A percentile compares a stretch with the other conserved stretches of the same genome.
Evolutionary conservation across 2,797 vertebrate genomes (phyloP).

Genomic region (Myotis myotis): DNA sequence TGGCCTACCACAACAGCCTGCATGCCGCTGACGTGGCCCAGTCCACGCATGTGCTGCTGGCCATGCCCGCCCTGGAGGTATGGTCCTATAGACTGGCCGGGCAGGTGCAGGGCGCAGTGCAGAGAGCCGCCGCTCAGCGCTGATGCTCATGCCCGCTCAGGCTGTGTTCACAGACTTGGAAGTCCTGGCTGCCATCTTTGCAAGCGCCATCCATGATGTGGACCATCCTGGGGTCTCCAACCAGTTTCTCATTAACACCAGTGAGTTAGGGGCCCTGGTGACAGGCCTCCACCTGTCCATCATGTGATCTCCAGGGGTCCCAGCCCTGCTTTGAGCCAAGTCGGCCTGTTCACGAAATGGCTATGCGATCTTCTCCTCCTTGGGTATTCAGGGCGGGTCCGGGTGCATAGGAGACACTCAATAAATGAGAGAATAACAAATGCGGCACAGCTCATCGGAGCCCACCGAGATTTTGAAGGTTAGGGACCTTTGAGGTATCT

Average conservation of each 20-base stretch:
- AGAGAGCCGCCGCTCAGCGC: not conserved
- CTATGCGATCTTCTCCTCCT: not conserved
- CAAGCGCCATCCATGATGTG: conserved; percentile 95
- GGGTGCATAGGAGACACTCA: not conserved
- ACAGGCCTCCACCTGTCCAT: not conserved
- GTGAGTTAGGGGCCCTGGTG: conserved; percentile 80
- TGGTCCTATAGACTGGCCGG: fast-evolving
- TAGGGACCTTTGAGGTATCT: not conserved
- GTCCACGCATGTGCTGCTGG: conserved; percentile 94
- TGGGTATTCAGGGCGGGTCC: not conserved
- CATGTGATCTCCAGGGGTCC: not conserved
- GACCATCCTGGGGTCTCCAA: conserved; percentile 96
- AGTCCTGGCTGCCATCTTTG: conserved; percentile 94
- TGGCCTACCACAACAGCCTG: conserved; percentile 96
- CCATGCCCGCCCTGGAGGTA: conserved; percentile 93
- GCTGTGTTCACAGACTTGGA: conserved; percentile 96
- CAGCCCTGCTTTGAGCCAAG: not conserved
- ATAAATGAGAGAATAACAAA: not conserved
- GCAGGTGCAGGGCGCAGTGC: not conserved
- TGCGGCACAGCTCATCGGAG: not conserved
- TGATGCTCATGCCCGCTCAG: conserved; percentile 74
- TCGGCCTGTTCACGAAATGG: not conserved
- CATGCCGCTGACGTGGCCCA: conserved; percentile 96
- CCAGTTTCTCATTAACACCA: conserved; percentile 97
- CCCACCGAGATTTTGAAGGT: not conserved